Conservation (phyloP, 2,888 invertebrate species). For the Parascotia fuliginaria region DNA sequence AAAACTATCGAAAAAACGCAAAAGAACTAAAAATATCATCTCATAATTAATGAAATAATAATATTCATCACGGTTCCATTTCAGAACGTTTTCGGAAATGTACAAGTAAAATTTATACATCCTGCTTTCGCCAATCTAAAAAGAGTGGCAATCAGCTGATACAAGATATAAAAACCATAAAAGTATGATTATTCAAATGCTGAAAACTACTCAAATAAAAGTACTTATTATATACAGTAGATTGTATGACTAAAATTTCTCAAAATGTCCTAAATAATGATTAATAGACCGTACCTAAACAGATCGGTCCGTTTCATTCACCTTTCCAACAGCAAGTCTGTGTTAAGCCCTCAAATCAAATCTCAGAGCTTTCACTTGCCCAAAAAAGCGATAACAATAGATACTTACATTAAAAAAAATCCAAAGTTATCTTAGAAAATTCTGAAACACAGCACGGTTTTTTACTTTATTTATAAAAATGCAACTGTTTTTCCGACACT, state of each 20-base stretch:
- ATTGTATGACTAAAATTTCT: background rate
- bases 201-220: background rate
- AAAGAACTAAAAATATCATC: too few relatives aligned
- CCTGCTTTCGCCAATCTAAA: constrained; percentile 15
- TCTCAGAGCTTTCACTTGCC: constrained; percentile 59
- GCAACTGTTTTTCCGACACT: constrained; percentile 63
- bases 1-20: too few relatives aligned
- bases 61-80: constrained; percentile 7
- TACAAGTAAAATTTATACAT: constrained; percentile 3
- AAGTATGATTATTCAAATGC: background rate
- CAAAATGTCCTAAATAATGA: constrained; percentile 37
- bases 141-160: constrained; percentile 21
- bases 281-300: constrained; percentile 37
- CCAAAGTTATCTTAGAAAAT: constrained; percentile 61
- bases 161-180: background rate
- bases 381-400: constrained; percentile 33
- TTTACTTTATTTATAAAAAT: constrained; percentile 64
- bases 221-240: background rate
- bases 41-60: constrained; percentile 7
- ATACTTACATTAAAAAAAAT: constrained; percentile 75
- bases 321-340: constrained; percentile 55
- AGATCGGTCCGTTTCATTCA: constrained; percentile 57
- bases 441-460: constrained; percentile 74
- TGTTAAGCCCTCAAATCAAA: constrained; percentile 50
- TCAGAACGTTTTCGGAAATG: constrained; percentile 5